Percentiles rank a stretch among this genome's conserved stretches.
phyloP scores from a whole-genome alignment of 2,888 invertebrate genomes.

The Lepidocyrtinus sp. region DNA sequence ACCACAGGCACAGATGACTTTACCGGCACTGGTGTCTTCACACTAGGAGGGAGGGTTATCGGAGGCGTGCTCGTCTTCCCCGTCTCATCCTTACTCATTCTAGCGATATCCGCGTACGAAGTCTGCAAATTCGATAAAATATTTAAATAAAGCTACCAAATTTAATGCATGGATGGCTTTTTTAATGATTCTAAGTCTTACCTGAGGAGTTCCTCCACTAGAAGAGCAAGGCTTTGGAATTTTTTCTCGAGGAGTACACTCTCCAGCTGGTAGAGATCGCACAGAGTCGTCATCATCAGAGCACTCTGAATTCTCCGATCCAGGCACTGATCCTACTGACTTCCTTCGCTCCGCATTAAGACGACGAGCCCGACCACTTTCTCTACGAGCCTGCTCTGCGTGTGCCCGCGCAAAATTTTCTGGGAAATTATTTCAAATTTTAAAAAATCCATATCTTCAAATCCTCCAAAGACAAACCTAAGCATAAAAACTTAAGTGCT shows the following conservation, averaged over 20 bases:
- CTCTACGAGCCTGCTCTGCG: constrained; percentile 45
- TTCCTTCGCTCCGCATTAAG: constrained; percentile 59
- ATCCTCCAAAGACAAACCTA: too few relatives aligned
- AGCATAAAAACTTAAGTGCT: too few relatives aligned
- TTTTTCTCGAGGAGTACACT: constrained; percentile 62
- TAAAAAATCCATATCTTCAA: not conserved
- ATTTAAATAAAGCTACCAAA: not conserved
- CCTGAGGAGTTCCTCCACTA: constrained; percentile 67
- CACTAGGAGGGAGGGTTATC: not conserved
- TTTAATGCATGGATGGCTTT: not conserved
- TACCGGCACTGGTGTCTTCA: not conserved
- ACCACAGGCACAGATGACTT: not conserved
- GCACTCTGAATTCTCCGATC: constrained; percentile 65
- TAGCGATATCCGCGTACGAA: constrained; percentile 65
- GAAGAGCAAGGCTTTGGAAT: constrained; percentile 65
- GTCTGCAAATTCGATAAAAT: too few relatives aligned
- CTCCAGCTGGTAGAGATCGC: constrained; percentile 65
- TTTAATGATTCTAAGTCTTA: constrained; percentile 27
- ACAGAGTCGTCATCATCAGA: constrained; percentile 67
- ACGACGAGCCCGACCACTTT: constrained; percentile 40
- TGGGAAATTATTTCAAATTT: constrained; percentile 22
- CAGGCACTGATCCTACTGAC: constrained; percentile 66
- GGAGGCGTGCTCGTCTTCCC: constrained; percentile 30
- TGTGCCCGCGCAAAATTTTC: constrained; percentile 51
- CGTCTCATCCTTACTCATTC: constrained; percentile 60